Evolutionary conservation across 2,113 vertebrate species (phyloP).

Genomic region (Vulpes vulpes): DNA sequence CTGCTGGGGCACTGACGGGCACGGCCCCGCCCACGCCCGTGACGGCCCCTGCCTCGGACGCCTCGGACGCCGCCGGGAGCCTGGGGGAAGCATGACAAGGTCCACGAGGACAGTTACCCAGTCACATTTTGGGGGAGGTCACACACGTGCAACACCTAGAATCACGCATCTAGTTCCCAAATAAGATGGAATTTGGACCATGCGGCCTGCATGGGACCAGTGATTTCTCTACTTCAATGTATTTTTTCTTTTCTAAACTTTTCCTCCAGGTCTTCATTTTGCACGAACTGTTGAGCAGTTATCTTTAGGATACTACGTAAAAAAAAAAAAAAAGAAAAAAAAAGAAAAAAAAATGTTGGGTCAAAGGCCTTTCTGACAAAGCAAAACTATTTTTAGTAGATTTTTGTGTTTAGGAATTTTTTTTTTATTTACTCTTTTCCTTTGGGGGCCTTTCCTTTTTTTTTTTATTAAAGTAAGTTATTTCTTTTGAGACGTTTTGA

Average conservation of each 20-base stretch:
- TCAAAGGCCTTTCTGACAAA: constrained; percentile 88
- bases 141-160: constrained; percentile 86
- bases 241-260: constrained; percentile 86
- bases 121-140: constrained; percentile 88
- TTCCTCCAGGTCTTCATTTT: constrained; percentile 87
- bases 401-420: constrained; percentile 85
- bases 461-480: constrained; percentile 90
- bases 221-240: constrained; percentile 85
- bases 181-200: constrained; percentile 85
- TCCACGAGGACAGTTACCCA: constrained; percentile 79
- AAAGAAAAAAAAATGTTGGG: constrained; percentile 76
- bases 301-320: constrained; percentile 87
- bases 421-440: constrained; percentile 72
- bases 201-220: constrained; percentile 88
- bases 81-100: constrained; percentile 90
- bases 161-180: constrained; percentile 90
- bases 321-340: too few relatives aligned
- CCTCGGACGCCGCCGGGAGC: constrained; percentile 86
- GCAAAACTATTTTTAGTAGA: constrained; percentile 91
- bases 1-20: constrained; percentile 92
- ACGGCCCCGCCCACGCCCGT: constrained; percentile 54
- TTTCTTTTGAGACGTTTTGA: constrained; percentile 91
- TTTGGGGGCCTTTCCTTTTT: constrained; percentile 81
- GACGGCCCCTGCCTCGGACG: background rate
- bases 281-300: constrained; percentile 90